Conservation (phyloP, 35 echinoderm and acorn worm genomes). For the Chiridota heheva region DNA sequence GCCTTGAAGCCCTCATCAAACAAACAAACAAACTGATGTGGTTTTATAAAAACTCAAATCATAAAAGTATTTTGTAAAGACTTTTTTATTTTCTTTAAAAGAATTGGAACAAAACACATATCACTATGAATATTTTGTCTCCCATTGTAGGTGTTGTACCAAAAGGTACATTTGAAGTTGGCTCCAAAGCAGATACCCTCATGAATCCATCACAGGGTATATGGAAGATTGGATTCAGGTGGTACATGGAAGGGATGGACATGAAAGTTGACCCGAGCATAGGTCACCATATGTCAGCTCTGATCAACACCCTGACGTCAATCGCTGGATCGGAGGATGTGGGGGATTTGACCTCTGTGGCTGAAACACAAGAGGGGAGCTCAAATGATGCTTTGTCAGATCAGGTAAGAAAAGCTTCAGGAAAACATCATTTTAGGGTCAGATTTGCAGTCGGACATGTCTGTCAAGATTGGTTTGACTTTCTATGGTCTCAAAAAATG, state of each 20-base stretch:
- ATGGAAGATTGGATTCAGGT: conserved; percentile 91
- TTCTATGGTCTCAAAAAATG: too few relatives aligned
- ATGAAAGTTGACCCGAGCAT: conserved; percentile 85
- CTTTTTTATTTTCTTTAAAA: too few relatives aligned
- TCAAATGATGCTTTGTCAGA: conserved; percentile 65
- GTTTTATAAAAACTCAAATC: too few relatives aligned
- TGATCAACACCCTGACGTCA: conserved; percentile 79
- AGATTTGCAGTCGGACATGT: too few relatives aligned
- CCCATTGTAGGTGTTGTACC: conserved; percentile 92
- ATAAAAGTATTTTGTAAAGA: too few relatives aligned
- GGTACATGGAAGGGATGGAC: conserved; percentile 92
- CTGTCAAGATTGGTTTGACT: too few relatives aligned
- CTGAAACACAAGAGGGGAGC: conserved; percentile 67
- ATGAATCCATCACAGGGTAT: conserved; percentile 57
- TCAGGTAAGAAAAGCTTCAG: conserved; percentile 29
- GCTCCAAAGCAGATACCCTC: conserved; percentile 33
- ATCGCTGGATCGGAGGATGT: conserved; percentile 83
- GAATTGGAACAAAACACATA: too few relatives aligned
- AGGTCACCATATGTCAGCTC: conserved; percentile 76
- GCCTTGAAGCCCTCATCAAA: too few relatives aligned
- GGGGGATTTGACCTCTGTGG: conserved; percentile 87
- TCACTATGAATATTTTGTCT: too few relatives aligned
- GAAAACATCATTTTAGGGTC: too few relatives aligned
- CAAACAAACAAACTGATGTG: too few relatives aligned
- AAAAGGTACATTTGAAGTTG: conserved; percentile 84